A percentile compares a stretch with the other conserved stretches of the same genome.
These are phyloP conservation scores for Gobio gobio DNA, from an alignment of 2,113 vertebrate species.

Conservation along the genomic window DNA sequence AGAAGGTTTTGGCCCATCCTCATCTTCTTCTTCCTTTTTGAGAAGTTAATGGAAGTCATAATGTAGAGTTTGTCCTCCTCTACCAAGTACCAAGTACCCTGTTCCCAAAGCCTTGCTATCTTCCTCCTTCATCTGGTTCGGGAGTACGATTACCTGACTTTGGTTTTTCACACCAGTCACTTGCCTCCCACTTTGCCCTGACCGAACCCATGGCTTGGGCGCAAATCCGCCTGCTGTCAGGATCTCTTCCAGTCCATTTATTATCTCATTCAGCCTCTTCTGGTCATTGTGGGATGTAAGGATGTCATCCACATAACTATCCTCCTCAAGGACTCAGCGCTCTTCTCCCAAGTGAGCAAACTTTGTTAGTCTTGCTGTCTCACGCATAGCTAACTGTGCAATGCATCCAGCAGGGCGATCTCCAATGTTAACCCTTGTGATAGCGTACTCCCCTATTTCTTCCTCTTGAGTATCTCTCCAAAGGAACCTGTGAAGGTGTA, in stretches of 20 bases:
- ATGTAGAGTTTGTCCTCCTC: constrained; percentile 29
- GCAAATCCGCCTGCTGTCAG: neutral
- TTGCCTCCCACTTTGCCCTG: constrained; percentile 7
- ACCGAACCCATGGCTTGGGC: neutral
- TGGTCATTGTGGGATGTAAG: neutral
- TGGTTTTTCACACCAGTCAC: neutral
- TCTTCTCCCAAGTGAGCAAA: neutral
- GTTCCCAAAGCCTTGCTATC: constrained; percentile 49
- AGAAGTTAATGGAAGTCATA: constrained; percentile 49
- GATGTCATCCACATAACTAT: neutral
- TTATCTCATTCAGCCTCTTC: neutral
- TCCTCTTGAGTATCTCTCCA: constrained; percentile 35
- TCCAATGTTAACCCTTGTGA: constrained; percentile 50
- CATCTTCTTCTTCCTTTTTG: constrained; percentile 43
- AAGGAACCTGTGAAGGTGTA: constrained; percentile 52
- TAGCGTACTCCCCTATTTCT: constrained; percentile 19
- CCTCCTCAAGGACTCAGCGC: neutral
- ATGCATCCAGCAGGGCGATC: constrained; percentile 54
- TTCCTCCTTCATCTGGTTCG: constrained; percentile 42
- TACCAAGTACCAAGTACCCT: constrained; percentile 44
- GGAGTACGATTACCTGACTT: neutral
- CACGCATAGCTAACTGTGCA: constrained; percentile 42
- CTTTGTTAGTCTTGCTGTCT: neutral
- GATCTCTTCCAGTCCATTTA: neutral
- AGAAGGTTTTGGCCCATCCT: neutral